A percentile compares a stretch with the other conserved stretches of the same genome.
Evolutionary conservation across 2,888 invertebrate species (phyloP).

Genomic region (Ctena decussata): DNA sequence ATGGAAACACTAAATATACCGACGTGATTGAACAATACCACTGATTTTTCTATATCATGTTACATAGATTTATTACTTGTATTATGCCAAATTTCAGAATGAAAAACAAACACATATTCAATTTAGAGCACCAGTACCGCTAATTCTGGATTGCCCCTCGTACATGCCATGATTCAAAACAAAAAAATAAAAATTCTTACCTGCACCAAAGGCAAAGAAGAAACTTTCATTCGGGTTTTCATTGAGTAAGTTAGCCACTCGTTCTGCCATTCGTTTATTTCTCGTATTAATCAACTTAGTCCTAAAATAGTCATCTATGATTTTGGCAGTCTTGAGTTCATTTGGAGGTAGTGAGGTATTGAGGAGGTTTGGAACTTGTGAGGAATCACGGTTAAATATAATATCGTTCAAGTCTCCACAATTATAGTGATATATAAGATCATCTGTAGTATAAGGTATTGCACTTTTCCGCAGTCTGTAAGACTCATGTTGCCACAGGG

Average conservation of each 20-base stretch:
- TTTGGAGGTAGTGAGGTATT: conserved; percentile 83
- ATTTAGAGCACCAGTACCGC: too few relatives aligned
- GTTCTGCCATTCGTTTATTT: conserved; percentile 88
- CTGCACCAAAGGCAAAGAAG: conserved; percentile 89
- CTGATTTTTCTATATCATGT: too few relatives aligned
- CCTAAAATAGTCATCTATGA: conserved; percentile 88
- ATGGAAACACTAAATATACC: too few relatives aligned
- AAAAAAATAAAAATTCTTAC: too few relatives aligned
- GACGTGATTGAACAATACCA: too few relatives aligned
- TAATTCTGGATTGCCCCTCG: too few relatives aligned
- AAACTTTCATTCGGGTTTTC: conserved; percentile 87
- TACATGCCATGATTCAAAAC: too few relatives aligned
- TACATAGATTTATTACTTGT: too few relatives aligned
- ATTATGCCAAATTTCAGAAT: too few relatives aligned
- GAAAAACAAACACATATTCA: too few relatives aligned
- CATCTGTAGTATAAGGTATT: conserved; percentile 85
- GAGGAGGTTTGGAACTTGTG: conserved; percentile 84
- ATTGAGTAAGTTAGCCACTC: conserved; percentile 87
- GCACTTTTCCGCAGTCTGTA: conserved; percentile 77
- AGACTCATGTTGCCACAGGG: conserved; percentile 87
- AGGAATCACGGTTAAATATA: conserved; percentile 86
- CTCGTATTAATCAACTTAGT: conserved; percentile 88
- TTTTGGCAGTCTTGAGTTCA: conserved; percentile 79
- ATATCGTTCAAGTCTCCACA: conserved; percentile 87
- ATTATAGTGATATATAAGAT: conserved; percentile 88